These are phyloP conservation scores for Greenwoodochromis staneri DNA, from an alignment of 2,113 vertebrate genomes.

Conservation along the genomic window DNA sequence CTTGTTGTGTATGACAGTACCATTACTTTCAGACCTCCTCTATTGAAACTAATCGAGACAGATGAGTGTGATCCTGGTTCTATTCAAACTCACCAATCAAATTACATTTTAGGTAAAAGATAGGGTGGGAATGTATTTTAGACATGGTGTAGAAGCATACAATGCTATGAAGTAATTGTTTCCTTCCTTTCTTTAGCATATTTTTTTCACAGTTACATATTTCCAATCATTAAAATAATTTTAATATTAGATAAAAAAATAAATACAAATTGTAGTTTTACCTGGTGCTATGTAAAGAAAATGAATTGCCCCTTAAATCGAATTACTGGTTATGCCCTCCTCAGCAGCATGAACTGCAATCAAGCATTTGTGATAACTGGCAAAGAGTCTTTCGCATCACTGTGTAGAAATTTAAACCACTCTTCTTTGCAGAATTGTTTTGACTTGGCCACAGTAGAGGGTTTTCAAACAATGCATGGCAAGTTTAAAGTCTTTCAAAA, in stretches of 20 bases:
- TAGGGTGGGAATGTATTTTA: background rate
- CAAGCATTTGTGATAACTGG: rapidly evolving
- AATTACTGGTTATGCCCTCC: background rate
- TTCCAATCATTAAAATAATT: background rate
- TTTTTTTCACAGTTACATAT: background rate
- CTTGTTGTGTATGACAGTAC: background rate
- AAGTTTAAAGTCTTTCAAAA: background rate
- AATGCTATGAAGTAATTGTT: rapidly evolving
- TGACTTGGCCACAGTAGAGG: rapidly evolving
- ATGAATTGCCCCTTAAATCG: rapidly evolving
- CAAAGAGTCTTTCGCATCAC: rapidly evolving
- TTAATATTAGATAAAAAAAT: background rate
- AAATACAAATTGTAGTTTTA: background rate
- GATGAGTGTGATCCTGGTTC: background rate
- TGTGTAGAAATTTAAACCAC: background rate
- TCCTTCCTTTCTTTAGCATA: background rate
- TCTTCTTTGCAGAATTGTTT: background rate
- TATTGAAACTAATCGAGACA: background rate
- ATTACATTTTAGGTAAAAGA: background rate
- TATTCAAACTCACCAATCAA: background rate
- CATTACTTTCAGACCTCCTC: background rate
- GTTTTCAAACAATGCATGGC: rapidly evolving
- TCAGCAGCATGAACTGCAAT: background rate
- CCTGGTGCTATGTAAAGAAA: background rate
- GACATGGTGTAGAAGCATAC: background rate